These are phyloP conservation scores for Tetraodon nigroviridis DNA, from an alignment of 2,113 vertebrate species.

Conservation along the genomic window DNA sequence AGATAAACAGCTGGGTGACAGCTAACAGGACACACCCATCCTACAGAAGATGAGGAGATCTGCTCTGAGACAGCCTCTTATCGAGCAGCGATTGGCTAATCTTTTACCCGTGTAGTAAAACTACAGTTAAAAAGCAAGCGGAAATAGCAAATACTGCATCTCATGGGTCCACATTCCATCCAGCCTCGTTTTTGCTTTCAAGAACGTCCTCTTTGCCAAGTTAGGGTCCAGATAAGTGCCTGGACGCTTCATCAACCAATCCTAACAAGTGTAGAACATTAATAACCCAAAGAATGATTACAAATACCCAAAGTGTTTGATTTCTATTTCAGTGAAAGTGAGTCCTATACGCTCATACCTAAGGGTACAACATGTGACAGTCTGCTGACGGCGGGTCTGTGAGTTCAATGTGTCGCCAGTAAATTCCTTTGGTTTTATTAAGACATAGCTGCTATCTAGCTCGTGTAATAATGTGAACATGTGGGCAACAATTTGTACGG, in stretches of 20 bases:
- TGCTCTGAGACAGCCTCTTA: slow-evolving; percentile 5
- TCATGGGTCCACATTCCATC: background rate
- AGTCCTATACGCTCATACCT: background rate
- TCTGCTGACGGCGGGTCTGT: slow-evolving; percentile 21
- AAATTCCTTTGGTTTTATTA: background rate
- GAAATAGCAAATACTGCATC: background rate
- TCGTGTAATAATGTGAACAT: too few species aligned
- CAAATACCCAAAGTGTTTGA: background rate
- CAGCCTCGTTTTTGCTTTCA: too few species aligned
- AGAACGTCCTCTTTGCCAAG: background rate
- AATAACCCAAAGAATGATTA: too few species aligned
- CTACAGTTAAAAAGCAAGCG: background rate
- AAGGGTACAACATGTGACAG: slow-evolving; percentile 25
- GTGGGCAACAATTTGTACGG: too few species aligned
- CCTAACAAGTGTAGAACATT: slow-evolving; percentile 22
- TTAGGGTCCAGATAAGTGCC: slow-evolving; percentile 25
- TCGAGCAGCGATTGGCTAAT: slow-evolving; percentile 21
- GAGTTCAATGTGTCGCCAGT: slow-evolving; percentile 11
- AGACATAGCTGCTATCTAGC: too few species aligned
- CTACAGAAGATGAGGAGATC: slow-evolving; percentile 24
- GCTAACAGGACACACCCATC: slow-evolving; percentile 4
- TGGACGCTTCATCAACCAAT: slow-evolving; percentile 14
- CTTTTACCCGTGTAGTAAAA: slow-evolving; percentile 12
- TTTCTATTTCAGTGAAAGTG: background rate
- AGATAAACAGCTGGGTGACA: background rate